Conservation (phyloP, 2,113 vertebrate genomes). For the Alosa alosa region DNA sequence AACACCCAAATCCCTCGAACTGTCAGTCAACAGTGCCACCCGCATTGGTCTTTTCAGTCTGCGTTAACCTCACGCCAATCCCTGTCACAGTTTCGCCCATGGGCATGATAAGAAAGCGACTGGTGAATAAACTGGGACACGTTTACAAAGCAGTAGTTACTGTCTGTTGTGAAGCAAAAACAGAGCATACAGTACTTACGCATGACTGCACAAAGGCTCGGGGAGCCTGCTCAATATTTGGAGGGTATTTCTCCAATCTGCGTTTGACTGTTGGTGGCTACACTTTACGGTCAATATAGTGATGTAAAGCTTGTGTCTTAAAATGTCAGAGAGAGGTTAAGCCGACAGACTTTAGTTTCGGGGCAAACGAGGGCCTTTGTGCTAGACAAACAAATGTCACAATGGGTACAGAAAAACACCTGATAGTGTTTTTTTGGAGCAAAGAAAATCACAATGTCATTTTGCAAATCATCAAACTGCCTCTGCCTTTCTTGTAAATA, state of each 20-base stretch:
- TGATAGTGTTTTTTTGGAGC: not conserved
- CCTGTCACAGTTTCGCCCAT: not conserved
- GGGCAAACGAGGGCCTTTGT: not conserved
- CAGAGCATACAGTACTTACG: not conserved
- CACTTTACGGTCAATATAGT: not conserved
- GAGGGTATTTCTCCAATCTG: not conserved
- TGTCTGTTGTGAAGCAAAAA: not conserved
- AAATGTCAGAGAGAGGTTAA: not conserved
- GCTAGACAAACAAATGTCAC: not conserved
- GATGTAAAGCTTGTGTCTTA: not conserved
- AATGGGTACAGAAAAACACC: not conserved
- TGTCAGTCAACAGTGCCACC: slow-evolving; percentile 36
- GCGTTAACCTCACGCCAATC: slow-evolving; percentile 25
- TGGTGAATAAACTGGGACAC: not conserved
- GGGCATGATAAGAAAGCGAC: not conserved
- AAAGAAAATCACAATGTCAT: not conserved
- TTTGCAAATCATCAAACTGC: not conserved
- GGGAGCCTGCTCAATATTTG: not conserved
- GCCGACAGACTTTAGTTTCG: not conserved
- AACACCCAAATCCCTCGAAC: slow-evolving; percentile 25
- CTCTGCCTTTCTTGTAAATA: not conserved
- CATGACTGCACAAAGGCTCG: not conserved
- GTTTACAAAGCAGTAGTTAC: not conserved
- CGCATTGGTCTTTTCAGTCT: slow-evolving; percentile 41
- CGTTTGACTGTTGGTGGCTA: not conserved